Base-by-base conservation (phyloP, 1,140 invertebrate species). In the Calliphora vicina region DNA sequence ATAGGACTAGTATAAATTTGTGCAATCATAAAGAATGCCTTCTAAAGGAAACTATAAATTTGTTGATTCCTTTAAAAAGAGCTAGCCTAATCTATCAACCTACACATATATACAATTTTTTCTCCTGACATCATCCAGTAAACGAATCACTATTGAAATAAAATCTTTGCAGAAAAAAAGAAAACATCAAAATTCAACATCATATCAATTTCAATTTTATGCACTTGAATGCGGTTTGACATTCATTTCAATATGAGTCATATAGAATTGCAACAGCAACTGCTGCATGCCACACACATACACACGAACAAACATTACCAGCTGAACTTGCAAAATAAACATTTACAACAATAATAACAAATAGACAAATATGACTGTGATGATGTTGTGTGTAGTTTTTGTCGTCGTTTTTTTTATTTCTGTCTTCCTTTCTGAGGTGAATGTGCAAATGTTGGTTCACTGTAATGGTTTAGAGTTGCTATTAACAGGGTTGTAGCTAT, bases 161-260 rank as follows among this genome's bases (percentile, higher is more conserved):
- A 35, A 35, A 35, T 35, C 35, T 35, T n/a, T n/a, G n/a, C n/a
- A n/a, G 35, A 35, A 15, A 26, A 35, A 42, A 42, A 78, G 5
- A 43, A 15, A 23, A 45, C 8, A 20, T 23, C 15, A 43, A 78
- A n/a, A 20, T 4, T 76, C 35, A 43, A n/a, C 29, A 42, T 76
- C 73, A 76, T 76, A 76, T 76, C 73, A 42, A 35, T 76, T 76
- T 76, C 73, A 76, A 76, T 76, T 76, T 42, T 76, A 76, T 76
- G 73, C 73, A 76, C 29, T 76, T 76, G 15, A 76, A 76, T 76
- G 73, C 35, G 73, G 35, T 35, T 76, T 20, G 73, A 76, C 13
- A 76, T 76, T 76, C 73, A 76, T 76, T 35, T 42, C 29, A 42
- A 42, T 42, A 76, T 76, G 73, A 76, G 9, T 76, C 25, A 23